phyloP scores from a whole-genome alignment of 2,797 vertebrate species.

The Gambusia yucatana region DNA sequence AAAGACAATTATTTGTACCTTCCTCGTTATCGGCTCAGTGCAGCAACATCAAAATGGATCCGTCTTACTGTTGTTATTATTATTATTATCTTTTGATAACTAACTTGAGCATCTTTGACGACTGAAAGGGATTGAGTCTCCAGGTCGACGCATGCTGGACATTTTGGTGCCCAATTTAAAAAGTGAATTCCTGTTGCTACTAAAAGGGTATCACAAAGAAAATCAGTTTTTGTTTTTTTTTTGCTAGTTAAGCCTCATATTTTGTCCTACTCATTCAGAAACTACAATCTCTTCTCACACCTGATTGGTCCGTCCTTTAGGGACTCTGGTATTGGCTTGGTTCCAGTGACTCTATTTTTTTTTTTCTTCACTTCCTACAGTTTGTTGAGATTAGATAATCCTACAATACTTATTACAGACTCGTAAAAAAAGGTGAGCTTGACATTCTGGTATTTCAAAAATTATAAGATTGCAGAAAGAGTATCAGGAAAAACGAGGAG shows the following conservation, averaged over 20 bases:
- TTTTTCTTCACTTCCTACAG: background rate
- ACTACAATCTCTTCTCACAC: background rate
- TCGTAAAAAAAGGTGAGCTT: background rate
- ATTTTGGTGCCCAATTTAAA: background rate
- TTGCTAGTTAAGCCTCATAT: background rate
- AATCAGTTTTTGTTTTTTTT: no score
- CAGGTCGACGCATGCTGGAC: background rate
- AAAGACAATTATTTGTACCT: constrained; percentile 52
- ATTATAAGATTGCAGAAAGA: background rate
- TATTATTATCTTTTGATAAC: background rate
- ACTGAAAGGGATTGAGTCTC: background rate
- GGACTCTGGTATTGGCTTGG: background rate
- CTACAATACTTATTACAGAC: background rate
- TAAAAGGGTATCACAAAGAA: background rate
- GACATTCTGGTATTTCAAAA: background rate
- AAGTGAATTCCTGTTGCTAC: background rate
- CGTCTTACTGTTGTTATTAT: background rate
- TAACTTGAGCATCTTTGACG: background rate
- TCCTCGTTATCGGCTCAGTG: constrained; percentile 40
- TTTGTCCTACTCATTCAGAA: background rate
- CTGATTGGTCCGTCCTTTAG: background rate
- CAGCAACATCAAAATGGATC: background rate
- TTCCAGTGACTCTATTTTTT: background rate
- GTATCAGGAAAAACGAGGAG: background rate
- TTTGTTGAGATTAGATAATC: background rate